Base-by-base conservation (phyloP, 2,888 invertebrate genomes). In the Phragmatobia fuliginosa region DNA sequence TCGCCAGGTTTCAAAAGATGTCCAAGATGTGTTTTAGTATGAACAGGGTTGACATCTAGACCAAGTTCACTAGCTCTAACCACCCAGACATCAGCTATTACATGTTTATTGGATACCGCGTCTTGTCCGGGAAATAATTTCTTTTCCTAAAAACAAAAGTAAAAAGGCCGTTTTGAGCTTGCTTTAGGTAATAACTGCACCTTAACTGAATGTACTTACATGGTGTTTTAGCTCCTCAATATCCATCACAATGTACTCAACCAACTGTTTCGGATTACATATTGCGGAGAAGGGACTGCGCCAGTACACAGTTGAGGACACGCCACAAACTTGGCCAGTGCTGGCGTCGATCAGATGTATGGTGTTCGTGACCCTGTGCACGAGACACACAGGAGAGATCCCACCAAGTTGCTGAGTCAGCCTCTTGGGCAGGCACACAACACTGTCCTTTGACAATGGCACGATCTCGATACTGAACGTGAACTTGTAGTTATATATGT, bases 401-500 rank as follows among this genome's bases (percentile, higher is more conserved):
- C 98, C 97, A 1, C 98, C 99, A 49, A 99, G 92, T 78, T 97
- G 97, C 75, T 98, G 98, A 0, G 98, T 97, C 79, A 99, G 89
- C 87, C 98, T 98, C 87, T 97, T 97, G 0, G 98, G 97, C 4
- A 99, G 94, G 87, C 99, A 99, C 2, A 99, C 97, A 62, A 99
- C 95, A 88, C 98, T 98, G 89, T 99, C 98, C 92, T 99, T 99
- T 28, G 99, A 99, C 68, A 99, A 91, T 0, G 99, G 99, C 0
- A 98, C 99, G 83, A 99, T 98, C 91, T 99, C 99, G 77, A 99
- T 97, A 74, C 98, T 98, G 92, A 96, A 98, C 10, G 99, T 98
- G 88, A 98, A 98, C 92, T 99, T 99, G 93, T 99, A 99, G 91
- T 99, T 99, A 92, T 98, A 99, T 21, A 97, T 96, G 88, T 99